Evolutionary conservation across 2,797 vertebrate genomes (phyloP).

Genomic region (Chloroceryle inda): DNA sequence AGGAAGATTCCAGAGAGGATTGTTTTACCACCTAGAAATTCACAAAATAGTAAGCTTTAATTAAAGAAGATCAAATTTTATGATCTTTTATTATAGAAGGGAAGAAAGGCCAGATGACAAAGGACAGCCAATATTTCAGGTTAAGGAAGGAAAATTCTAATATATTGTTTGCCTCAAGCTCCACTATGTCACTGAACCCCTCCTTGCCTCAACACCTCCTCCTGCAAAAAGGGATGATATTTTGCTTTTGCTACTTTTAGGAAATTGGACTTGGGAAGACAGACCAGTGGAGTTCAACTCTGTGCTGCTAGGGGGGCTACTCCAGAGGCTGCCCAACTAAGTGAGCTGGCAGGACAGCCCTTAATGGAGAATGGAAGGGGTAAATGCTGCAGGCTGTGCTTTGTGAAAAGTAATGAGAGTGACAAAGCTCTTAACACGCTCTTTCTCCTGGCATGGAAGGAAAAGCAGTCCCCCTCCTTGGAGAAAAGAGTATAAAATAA

Average conservation of each 20-base stretch:
- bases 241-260: not conserved
- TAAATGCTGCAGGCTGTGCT: too few species aligned
- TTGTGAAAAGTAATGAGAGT: not conserved
- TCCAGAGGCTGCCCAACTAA: not conserved
- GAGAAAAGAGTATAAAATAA: not conserved
- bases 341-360: not conserved
- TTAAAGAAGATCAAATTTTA: not conserved
- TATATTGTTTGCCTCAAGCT: not conserved
- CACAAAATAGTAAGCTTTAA: not conserved
- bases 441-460: not conserved
- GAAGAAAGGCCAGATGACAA: not conserved
- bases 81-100: not conserved
- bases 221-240: not conserved
- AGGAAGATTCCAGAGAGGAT: not conserved
- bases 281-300: not conserved
- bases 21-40: not conserved
- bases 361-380: not conserved
- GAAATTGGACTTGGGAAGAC: not conserved
- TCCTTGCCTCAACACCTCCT: not conserved
- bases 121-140: not conserved
- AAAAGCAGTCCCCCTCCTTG: not conserved
- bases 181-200: not conserved
- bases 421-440: slow-evolving; percentile 4
- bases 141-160: too few species aligned
- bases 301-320: not conserved